These are phyloP conservation scores for Phyllotreta cruciferae DNA, from an alignment of 2,888 invertebrate genomes.

Conservation along the genomic window DNA sequence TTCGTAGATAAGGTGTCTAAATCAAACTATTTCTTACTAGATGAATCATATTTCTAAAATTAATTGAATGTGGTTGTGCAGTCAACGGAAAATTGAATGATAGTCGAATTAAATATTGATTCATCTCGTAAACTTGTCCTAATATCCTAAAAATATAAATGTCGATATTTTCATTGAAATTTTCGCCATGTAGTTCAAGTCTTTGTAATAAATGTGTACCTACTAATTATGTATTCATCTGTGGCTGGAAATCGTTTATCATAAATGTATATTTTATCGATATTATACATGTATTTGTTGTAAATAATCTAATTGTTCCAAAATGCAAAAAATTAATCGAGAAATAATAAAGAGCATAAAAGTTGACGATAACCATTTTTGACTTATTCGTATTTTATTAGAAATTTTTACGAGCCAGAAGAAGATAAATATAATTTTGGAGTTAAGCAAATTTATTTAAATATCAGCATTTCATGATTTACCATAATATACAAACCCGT, in stretches of 20 bases:
- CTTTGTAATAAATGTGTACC: constrained; percentile 13
- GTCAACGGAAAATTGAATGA: not conserved
- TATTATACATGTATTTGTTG: constrained; percentile 31
- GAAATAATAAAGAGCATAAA: constrained; percentile 26
- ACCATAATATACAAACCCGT: too few relatives aligned
- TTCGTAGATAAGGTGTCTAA: too few relatives aligned
- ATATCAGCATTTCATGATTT: too few relatives aligned
- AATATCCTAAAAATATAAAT: constrained; percentile 10
- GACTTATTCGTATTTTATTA: too few relatives aligned
- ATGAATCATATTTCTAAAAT: constrained; percentile 4
- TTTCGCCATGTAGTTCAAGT: constrained; percentile 21
- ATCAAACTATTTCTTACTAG: not conserved
- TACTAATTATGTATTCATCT: constrained; percentile 18
- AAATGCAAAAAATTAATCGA: constrained; percentile 23
- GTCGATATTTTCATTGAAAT: constrained; percentile 14
- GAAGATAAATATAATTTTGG: too few relatives aligned
- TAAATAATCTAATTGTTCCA: constrained; percentile 37
- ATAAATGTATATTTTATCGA: constrained; percentile 33
- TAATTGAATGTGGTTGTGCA: not conserved
- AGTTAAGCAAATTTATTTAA: too few relatives aligned
- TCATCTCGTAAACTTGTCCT: constrained; percentile 19
- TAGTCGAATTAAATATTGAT: not conserved
- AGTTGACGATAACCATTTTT: too few relatives aligned
- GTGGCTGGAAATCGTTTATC: constrained; percentile 38
- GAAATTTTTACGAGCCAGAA: too few relatives aligned